phyloP scores from a whole-genome alignment of 2,888 invertebrate species.

The Zelleria hepariella region DNA sequence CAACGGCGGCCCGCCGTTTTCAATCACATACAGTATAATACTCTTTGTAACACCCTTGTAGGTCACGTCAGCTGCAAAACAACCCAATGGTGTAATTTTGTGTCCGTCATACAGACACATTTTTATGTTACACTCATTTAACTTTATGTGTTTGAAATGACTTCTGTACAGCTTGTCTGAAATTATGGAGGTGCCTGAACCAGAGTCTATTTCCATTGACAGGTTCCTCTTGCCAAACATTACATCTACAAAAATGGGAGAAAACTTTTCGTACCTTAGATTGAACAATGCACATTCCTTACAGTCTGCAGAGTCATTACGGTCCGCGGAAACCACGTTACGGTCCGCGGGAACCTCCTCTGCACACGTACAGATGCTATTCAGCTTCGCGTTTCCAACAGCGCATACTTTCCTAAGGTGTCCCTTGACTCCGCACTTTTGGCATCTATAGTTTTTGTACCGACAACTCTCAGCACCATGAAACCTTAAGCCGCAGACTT shows the following conservation, averaged over 20 bases:
- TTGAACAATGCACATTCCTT: neutral
- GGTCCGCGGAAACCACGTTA: neutral
- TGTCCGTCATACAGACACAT: neutral
- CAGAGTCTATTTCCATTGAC: neutral
- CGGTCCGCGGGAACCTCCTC: neutral
- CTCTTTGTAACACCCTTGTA: neutral
- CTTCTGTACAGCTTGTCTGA: neutral
- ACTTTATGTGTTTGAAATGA: neutral
- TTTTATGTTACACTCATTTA: neutral
- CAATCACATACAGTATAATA: neutral
- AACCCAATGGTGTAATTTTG: neutral
- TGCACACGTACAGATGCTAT: neutral
- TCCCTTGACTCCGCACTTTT: neutral
- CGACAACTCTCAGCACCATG: neutral
- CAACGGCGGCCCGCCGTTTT: neutral
- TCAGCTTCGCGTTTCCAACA: neutral
- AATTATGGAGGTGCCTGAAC: neutral
- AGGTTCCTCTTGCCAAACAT: neutral
- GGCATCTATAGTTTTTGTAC: neutral
- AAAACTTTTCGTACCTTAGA: neutral
- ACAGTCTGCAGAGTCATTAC: neutral
- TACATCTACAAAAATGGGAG: neutral
- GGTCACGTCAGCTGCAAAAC: neutral
- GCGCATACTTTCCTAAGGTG: slow-evolving; percentile 1
- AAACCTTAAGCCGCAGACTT: neutral